phyloP scores from a whole-genome alignment of 2,113 vertebrate genomes.

The Oxyruncus cristatus region DNA sequence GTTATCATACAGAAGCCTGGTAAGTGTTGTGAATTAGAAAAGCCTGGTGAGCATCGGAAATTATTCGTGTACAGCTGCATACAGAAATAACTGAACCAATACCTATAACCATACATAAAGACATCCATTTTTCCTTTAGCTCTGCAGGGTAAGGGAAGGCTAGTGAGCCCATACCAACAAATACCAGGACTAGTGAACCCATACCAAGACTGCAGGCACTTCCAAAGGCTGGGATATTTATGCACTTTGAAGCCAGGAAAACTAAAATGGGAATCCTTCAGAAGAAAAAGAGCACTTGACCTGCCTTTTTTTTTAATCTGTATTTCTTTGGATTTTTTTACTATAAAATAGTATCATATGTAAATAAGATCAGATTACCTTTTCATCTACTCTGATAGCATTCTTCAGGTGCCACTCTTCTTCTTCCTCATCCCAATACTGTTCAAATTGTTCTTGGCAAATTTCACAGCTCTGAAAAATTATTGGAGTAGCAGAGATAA shows the following conservation, averaged over 20 bases:
- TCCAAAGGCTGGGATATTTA: neutral
- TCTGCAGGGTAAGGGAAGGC: neutral
- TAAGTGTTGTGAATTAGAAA: neutral
- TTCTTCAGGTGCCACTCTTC: constrained; percentile 99
- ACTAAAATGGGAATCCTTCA: neutral
- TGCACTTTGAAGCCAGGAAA: neutral
- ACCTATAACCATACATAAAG: neutral
- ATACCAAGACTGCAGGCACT: neutral
- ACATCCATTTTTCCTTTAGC: neutral
- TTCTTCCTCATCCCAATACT: constrained; percentile 98
- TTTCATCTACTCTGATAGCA: constrained; percentile 91
- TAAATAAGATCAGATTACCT: constrained; percentile 73
- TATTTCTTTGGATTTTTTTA: neutral
- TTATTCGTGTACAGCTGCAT: neutral
- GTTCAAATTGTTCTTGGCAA: constrained; percentile 97
- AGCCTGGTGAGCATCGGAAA: neutral
- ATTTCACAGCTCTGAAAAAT: constrained; percentile 90
- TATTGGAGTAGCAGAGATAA: neutral
- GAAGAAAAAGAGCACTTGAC: neutral
- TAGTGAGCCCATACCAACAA: neutral
- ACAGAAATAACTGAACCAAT: neutral
- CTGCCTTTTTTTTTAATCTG: rapidly evolving
- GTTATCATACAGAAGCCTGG: neutral
- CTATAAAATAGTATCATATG: neutral
- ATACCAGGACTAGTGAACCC: neutral